Evolutionary conservation across 2,888 invertebrate species (phyloP).

Genomic region (Yponomeuta malinellus): DNA sequence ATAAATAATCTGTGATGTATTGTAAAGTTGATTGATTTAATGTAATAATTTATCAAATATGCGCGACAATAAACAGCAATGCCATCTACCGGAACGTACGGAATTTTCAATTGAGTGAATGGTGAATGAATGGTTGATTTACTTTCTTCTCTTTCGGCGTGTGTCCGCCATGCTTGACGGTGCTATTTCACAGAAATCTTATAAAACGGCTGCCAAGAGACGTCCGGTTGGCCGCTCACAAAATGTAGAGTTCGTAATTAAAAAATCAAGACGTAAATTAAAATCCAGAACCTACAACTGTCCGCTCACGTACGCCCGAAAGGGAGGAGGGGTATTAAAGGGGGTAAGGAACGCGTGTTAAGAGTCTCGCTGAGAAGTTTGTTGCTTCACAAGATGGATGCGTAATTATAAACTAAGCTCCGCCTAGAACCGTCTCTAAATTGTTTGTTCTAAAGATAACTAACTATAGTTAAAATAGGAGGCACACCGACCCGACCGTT

Average conservation of each 20-base stretch:
- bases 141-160: too few relatives aligned
- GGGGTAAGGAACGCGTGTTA: slow-evolving; percentile 25
- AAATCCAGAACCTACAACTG: slow-evolving; percentile 17
- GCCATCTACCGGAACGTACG: too few relatives aligned
- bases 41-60: too few relatives aligned
- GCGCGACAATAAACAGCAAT: too few relatives aligned
- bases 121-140: too few relatives aligned
- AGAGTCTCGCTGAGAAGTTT: slow-evolving; percentile 66
- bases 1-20: too few relatives aligned
- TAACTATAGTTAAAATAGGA: neutral
- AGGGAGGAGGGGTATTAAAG: slow-evolving; percentile 23
- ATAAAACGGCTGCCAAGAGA: slow-evolving; percentile 51
- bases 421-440: slow-evolving; percentile 26
- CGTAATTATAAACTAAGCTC: slow-evolving; percentile 52
- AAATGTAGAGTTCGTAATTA: slow-evolving; percentile 26
- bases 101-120: too few relatives aligned
- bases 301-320: slow-evolving; percentile 30
- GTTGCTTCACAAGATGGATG: slow-evolving; percentile 59
- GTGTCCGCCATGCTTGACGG: too few relatives aligned
- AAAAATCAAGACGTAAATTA: slow-evolving; percentile 27
- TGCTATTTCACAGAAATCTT: slow-evolving; percentile 28
- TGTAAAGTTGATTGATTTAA: too few relatives aligned
- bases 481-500: neutral
- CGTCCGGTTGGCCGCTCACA: slow-evolving; percentile 35
- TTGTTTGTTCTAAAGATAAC: slow-evolving; percentile 49